A percentile compares a stretch with the other conserved stretches of the same genome.
These are phyloP conservation scores for Papilio polyxenes DNA, from an alignment of 1,140 invertebrate genomes.

Conservation along the genomic window DNA sequence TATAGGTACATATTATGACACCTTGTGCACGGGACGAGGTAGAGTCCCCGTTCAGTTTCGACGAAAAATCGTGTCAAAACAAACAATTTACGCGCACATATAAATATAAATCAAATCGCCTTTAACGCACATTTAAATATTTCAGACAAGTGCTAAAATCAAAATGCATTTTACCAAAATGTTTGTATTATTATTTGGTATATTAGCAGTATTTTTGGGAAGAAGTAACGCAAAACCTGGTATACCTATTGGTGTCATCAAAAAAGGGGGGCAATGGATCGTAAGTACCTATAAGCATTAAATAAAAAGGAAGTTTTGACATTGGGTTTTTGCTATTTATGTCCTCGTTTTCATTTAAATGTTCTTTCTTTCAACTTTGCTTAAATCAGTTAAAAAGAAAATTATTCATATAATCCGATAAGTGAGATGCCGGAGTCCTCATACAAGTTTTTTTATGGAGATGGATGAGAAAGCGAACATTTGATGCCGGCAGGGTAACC, in stretches of 20 bases:
- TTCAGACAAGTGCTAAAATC: not conserved
- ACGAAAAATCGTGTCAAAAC: slow-evolving; percentile 7
- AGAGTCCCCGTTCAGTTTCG: slow-evolving; percentile 24
- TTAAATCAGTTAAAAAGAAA: no score
- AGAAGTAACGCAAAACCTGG: slow-evolving; percentile 30
- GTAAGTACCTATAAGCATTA: slow-evolving; percentile 34
- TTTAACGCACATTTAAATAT: not conserved
- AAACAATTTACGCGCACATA: slow-evolving; percentile 18
- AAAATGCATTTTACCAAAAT: slow-evolving; percentile 40
- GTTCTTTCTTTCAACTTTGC: no score
- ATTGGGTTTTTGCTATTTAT: not conserved
- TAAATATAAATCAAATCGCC: not conserved
- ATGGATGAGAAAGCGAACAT: no score
- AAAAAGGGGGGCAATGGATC: slow-evolving; percentile 45
- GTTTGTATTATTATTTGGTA: slow-evolving; percentile 31
- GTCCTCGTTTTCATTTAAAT: not conserved
- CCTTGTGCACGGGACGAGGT: not conserved
- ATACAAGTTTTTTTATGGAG: no score
- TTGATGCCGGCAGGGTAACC: no score
- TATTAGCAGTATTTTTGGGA: slow-evolving; percentile 37
- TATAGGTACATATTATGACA: slow-evolving; percentile 7
- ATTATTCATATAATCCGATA: no score
- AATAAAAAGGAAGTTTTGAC: no score
- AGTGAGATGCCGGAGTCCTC: no score
- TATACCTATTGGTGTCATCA: slow-evolving; percentile 37